Base-by-base conservation (phyloP, 2,797 vertebrate species). In the Prunella strophiata region DNA sequence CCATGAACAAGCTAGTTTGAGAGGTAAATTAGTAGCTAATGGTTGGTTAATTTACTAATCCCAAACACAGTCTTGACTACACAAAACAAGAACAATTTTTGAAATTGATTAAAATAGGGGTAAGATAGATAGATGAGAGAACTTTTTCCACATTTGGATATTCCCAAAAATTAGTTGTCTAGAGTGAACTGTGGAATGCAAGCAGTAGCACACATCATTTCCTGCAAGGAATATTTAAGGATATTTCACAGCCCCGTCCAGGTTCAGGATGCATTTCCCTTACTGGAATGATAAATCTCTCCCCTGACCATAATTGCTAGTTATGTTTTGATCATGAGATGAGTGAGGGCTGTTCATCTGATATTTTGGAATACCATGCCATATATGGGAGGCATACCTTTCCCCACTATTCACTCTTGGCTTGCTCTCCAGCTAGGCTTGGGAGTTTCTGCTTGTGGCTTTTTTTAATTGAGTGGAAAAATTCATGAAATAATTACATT, bases 341-440 rank as follows among this genome's bases (percentile, higher is more conserved):
- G 70, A 82, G 47, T 68, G 67, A 86, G 51, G 55, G 22, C 47
- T 93, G 30, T 81, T 93, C 74, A 93, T 96, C 81, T 62, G 79
- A 65, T 91, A 73, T 72, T 93, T 89, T 86, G 87, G 75, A 94
- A 92, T 80, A 70, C 62, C 85, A 54, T 83, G 89, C 94, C 63
- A 16, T 95, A 91, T 92, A 89, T 76, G 89, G 73, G 58, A 65
- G 83, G 48, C 61, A 93, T 68, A 91, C 63, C 61, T 96, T 73
- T 83, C 27, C 57, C 30, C 52, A 72, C 23, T 72, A 66, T 87
- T 96, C 95, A 96, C 61, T 89, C 76, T 94, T 95, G 94, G 94
- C 94, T 91, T 91, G 34, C 85, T 86, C 85, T 86, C 26, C 27
- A 32, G 50, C 62, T 61, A 42, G 77, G 29, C 77, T 89, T 76